Percentiles rank a stretch among this genome's conserved stretches.
Evolutionary conservation across 1,140 invertebrate genomes (phyloP).

Genomic region (Sesamia nonagrioides): DNA sequence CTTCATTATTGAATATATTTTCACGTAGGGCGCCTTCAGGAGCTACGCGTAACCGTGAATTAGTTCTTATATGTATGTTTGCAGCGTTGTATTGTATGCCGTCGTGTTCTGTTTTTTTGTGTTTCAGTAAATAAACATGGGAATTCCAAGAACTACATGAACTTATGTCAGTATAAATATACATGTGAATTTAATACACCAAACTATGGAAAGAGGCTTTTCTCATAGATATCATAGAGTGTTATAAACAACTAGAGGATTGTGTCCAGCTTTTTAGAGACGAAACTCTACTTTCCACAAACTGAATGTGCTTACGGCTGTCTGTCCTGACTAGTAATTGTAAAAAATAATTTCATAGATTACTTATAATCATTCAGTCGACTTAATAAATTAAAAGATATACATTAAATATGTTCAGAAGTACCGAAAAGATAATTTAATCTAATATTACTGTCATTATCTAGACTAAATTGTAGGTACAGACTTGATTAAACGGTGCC

Average conservation of each 20-base stretch:
- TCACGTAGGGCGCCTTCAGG: slow-evolving; percentile 98
- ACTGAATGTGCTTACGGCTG: too few species aligned
- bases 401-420: neutral
- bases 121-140: neutral
- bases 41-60: slow-evolving; percentile 89
- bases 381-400: neutral
- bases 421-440: neutral
- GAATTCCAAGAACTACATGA: neutral
- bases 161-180: too few species aligned
- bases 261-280: too few species aligned
- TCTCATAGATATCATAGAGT: too few species aligned
- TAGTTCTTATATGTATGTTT: slow-evolving; percentile 46
- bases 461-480: neutral
- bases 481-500: neutral
- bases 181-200: too few species aligned
- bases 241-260: too few species aligned
- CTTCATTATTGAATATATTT: slow-evolving; percentile 98
- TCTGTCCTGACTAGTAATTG: too few species aligned
- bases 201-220: too few species aligned
- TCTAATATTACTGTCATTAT: slow-evolving; percentile 5
- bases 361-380: too few species aligned
- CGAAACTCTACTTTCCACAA: too few species aligned
- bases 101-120: slow-evolving; percentile 37
- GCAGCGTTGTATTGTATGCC: slow-evolving; percentile 38
- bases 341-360: too few species aligned